Conservation (phyloP, 2,113 vertebrate genomes). For the Vidua chalybeata region DNA sequence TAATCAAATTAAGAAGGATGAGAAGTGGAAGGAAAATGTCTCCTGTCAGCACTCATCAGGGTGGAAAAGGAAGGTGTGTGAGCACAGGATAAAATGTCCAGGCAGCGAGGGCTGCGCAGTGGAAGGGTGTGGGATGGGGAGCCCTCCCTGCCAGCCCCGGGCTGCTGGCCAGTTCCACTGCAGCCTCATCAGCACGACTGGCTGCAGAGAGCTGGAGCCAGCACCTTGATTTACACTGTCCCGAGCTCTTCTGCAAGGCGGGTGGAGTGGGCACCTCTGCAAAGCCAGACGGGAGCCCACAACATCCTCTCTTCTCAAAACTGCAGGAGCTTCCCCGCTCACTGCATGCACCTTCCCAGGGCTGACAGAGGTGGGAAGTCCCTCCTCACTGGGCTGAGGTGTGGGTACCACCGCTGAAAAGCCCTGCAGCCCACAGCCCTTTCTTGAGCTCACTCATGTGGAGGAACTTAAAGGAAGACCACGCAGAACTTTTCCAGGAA, state of each 20-base stretch:
- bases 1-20: background rate
- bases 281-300: background rate
- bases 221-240: background rate
- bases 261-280: background rate
- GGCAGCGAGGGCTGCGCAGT: background rate
- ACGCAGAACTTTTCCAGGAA: background rate
- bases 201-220: background rate
- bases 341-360: background rate
- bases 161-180: conserved; percentile 14
- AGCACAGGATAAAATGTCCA: background rate
- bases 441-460: background rate
- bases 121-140: background rate
- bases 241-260: accelerated
- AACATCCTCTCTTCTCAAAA: background rate
- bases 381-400: background rate
- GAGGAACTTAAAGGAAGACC: background rate
- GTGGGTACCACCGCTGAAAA: background rate
- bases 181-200: background rate
- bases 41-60: background rate
- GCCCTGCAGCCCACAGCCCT: background rate
- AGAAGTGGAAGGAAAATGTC: background rate
- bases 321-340: accelerated
- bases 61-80: background rate
- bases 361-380: background rate
- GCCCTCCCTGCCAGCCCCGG: background rate